These are phyloP conservation scores for Lasioglossum lativentre DNA, from an alignment of 2,888 invertebrate species.

Conservation along the genomic window DNA sequence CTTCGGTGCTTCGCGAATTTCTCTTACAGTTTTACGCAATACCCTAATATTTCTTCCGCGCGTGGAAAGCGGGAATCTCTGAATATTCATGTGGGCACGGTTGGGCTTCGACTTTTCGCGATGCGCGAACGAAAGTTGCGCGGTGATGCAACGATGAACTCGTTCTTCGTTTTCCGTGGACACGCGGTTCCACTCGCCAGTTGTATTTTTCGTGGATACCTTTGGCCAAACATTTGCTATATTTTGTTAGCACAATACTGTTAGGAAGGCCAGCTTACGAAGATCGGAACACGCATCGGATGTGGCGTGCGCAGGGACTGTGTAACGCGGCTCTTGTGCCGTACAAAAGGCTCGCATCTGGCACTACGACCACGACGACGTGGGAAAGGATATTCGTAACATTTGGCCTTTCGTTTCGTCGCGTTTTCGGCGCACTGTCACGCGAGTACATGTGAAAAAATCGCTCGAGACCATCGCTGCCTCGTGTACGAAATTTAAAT, in stretches of 20 bases:
- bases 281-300: conserved; percentile 40
- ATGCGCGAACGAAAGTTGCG: conserved; percentile 2
- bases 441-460: conserved; percentile 14
- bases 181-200: too few species aligned
- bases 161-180: conserved; percentile 26
- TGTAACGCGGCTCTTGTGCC: conserved; percentile 53
- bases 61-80: neutral
- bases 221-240: too few species aligned
- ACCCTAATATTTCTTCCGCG: neutral
- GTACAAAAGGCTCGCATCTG: conserved; percentile 78
- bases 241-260: too few species aligned
- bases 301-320: conserved; percentile 59
- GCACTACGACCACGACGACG: conserved; percentile 71
- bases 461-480: neutral
- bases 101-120: conserved; percentile 6
- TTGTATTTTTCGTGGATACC: too few species aligned
- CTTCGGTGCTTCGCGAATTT: neutral
- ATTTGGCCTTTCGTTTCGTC: conserved; percentile 70
- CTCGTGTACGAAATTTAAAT: neutral
- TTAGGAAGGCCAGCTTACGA: too few species aligned
- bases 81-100: neutral
- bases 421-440: conserved; percentile 25
- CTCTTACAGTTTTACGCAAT: neutral
- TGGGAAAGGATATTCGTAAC: conserved; percentile 79
- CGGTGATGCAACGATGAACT: conserved; percentile 31